Base-by-base conservation (phyloP, 2,888 invertebrate species). In the Lepidochitona cinerea region DNA sequence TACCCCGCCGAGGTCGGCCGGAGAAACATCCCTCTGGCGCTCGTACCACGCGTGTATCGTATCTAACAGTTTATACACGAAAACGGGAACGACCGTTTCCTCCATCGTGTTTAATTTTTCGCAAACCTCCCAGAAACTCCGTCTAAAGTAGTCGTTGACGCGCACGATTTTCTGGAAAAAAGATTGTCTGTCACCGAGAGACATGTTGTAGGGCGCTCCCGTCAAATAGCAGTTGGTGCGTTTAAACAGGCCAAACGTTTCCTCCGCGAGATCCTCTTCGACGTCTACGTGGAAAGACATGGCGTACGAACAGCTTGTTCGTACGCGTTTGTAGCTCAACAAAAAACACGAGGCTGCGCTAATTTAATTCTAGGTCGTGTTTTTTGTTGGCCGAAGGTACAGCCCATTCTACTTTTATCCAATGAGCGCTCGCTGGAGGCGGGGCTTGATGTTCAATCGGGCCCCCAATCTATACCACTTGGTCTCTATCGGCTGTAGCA, bases 321-420 rank as follows among this genome's bases (percentile, higher is more conserved):
- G n/a, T n/a, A n/a, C 23, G 59, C 26, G 59, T 59, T 29, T 59
- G 32, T 18, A 23, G 12, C 23, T 59, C 29, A 1, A 14, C 59
- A 23, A 14, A n/a, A n/a, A 59, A 59, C 59, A 59, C 59, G 59
- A 59, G 59, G 59, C 23, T 14, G 26, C 4, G 29, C 59, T 29
- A 29, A 59, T 59, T 59, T 59, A 4, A 32, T 59, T 59, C 7
- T 59, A 59, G 59, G 59, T 59, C 59, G 29, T 59, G 59, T 59
- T 59, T n/a, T n/a, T 59, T 59, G 29, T 29, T 29, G 23, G 32
- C 2, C 18, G 5, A 29, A 32, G 59, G 29, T 29, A 23, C 59
- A 32, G 29, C 59, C 32, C 23, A 23, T 29, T 23, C 14, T 4
- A 4, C 1, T 4, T 14, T 29, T 23, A 26, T 29, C 59, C 59